Percentiles rank a stretch among this genome's conserved stretches.
Evolutionary conservation across 2,888 invertebrate species (phyloP).

Genomic region (Choreutis nemorana): DNA sequence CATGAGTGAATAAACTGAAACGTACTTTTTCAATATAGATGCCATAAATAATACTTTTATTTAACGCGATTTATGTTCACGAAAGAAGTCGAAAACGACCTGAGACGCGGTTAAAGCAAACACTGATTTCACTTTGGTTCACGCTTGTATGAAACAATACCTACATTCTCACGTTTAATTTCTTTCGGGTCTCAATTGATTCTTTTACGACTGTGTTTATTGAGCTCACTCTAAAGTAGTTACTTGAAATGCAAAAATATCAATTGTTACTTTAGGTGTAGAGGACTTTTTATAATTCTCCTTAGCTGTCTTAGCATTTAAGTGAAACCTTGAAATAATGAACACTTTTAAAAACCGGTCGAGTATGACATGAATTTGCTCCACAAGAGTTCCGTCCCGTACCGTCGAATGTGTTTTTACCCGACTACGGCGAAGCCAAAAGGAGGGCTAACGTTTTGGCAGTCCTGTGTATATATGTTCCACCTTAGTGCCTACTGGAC

Average conservation of each 20-base stretch:
- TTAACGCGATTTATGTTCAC: conserved; percentile 55
- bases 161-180: conserved; percentile 67
- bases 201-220: conserved; percentile 65
- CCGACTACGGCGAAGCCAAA: too few species aligned
- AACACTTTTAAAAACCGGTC: too few species aligned
- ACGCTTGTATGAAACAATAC: conserved; percentile 61
- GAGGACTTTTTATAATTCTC: too few species aligned
- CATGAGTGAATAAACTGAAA: conserved; percentile 17
- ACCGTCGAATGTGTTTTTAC: too few species aligned
- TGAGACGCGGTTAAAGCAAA: conserved; percentile 57
- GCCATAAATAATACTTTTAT: conserved; percentile 53
- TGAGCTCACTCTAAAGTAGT: conserved; percentile 52
- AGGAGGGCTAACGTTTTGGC: too few species aligned
- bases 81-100: conserved; percentile 61
- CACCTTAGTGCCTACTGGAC: too few species aligned
- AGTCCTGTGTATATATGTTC: too few species aligned
- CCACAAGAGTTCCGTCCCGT: too few species aligned
- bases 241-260: conserved; percentile 52
- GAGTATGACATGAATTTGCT: too few species aligned
- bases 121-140: conserved; percentile 54
- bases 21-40: conserved; percentile 42
- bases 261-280: conserved; percentile 37
- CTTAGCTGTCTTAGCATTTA: too few species aligned
- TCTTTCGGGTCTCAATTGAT: conserved; percentile 60
- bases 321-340: too few species aligned